phyloP scores from a whole-genome alignment of 2,888 invertebrate genomes.

The Nomada hirtipes region DNA sequence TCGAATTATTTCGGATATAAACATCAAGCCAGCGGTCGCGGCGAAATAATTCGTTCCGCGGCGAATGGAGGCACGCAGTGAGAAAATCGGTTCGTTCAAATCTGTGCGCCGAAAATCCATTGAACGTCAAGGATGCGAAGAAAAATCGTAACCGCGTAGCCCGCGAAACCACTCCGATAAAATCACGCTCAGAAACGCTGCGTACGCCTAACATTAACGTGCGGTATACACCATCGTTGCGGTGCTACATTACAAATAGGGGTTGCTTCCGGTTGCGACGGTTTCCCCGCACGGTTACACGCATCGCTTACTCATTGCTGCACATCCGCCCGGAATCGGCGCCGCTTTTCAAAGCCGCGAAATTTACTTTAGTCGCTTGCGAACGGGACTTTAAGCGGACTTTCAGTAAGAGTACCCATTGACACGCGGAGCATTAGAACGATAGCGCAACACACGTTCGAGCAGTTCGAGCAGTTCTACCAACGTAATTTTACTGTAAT shows the following conservation, averaged over 20 bases:
- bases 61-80: no score
- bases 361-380: constrained; percentile 71
- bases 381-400: constrained; percentile 67
- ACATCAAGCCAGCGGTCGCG: no score
- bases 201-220: constrained; percentile 55
- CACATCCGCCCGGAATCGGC: constrained; percentile 68
- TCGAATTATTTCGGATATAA: no score
- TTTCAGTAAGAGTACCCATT: constrained; percentile 33
- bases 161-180: constrained; percentile 15
- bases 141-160: constrained; percentile 9
- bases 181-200: constrained; percentile 25
- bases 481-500: no score
- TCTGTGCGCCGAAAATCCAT: no score
- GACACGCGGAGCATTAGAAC: constrained; percentile 66
- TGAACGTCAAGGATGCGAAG: neutral
- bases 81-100: no score
- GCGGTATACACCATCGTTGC: constrained; percentile 65
- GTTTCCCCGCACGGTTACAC: constrained; percentile 71
- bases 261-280: constrained; percentile 67
- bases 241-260: constrained; percentile 71
- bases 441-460: constrained; percentile 21
- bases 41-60: no score
- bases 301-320: constrained; percentile 77
- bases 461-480: constrained; percentile 4
- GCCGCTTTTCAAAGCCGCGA: constrained; percentile 71